Evolutionary conservation across 2,113 vertebrate genomes (phyloP).

Genomic region (Ancistrus triradiatus): DNA sequence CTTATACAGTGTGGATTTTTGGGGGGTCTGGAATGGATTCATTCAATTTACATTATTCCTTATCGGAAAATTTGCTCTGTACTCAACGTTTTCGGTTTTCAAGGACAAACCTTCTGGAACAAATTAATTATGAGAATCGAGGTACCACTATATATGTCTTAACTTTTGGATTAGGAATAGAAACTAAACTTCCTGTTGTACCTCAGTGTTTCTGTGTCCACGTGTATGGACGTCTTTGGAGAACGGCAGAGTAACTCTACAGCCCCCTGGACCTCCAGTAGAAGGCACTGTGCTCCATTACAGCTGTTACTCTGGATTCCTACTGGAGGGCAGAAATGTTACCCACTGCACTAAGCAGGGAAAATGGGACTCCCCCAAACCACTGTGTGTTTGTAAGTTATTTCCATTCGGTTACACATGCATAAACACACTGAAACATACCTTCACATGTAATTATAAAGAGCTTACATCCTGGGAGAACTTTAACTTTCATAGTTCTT

Average conservation of each 20-base stretch:
- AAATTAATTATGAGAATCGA: no score
- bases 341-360: conserved; percentile 72
- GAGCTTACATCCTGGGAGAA: no score
- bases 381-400: conserved; percentile 67
- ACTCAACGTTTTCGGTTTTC: no score
- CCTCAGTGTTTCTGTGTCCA: conserved; percentile 71
- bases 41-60: no score
- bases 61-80: no score
- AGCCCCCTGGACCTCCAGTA: conserved; percentile 65
- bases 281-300: conserved; percentile 73
- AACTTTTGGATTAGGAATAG: background rate
- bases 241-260: conserved; percentile 67
- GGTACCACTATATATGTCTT: no score
- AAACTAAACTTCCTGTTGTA: background rate
- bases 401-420: background rate
- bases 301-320: conserved; percentile 70
- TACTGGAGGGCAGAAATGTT: conserved; percentile 66
- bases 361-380: conserved; percentile 74
- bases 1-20: no score
- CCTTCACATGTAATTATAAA: no score
- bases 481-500: no score
- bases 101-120: no score
- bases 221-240: conserved; percentile 72
- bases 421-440: background rate
- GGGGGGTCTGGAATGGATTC: no score